Percentiles rank a stretch among this genome's conserved stretches.
Conservation (phyloP, 2,113 vertebrate genomes). For the Microtus oregoni region DNA sequence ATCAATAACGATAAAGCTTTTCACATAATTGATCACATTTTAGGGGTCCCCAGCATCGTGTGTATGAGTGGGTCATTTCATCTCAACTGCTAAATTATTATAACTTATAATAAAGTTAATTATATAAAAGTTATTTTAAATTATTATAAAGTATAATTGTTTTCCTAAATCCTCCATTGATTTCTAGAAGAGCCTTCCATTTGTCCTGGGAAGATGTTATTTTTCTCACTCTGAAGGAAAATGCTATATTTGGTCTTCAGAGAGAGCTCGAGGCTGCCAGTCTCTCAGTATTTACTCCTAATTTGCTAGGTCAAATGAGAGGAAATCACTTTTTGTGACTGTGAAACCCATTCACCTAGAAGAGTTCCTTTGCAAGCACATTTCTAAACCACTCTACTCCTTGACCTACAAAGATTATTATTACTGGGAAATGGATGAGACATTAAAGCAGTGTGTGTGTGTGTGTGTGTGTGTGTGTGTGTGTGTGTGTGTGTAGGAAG, state of each 20-base stretch:
- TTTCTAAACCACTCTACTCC: neutral
- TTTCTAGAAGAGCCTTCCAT: neutral
- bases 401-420: neutral
- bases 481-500: neutral
- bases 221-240: slow-evolving; percentile 35
- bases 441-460: neutral
- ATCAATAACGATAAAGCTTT: neutral
- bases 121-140: neutral
- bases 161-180: neutral
- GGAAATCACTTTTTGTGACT: neutral
- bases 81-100: neutral
- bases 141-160: neutral
- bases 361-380: neutral
- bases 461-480: neutral
- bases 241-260: neutral
- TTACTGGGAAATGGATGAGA: neutral
- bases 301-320: neutral
- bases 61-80: neutral
- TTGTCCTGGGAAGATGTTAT: neutral
- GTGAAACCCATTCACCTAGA: neutral
- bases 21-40: neutral
- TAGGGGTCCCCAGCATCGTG: neutral
- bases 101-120: neutral
- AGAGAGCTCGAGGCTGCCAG: neutral
- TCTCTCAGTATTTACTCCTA: neutral